Base-by-base conservation (phyloP, 2,113 vertebrate genomes). In the Todiramphus chloris region DNA sequence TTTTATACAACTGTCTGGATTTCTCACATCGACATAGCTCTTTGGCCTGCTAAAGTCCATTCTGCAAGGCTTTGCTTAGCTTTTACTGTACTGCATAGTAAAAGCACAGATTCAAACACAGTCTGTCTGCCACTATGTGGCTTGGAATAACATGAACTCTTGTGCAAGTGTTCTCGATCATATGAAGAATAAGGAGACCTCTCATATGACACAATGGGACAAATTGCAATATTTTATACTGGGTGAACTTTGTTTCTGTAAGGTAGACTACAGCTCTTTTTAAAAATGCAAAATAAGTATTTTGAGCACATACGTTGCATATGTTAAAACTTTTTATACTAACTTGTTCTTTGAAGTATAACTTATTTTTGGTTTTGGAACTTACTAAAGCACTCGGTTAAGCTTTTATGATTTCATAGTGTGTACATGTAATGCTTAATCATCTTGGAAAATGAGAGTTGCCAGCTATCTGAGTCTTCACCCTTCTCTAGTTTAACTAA, bases 311-410 rank as follows among this genome's bases (percentile, higher is more conserved):
- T 94, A 95, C 60, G 96, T 96, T 94, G 84, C 84, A 87, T 92
- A 94, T 75, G 74, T 96, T 97, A 93, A 91, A 79, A 93, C 87
- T 92, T 97, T 97, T 97, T 97, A 94, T 96, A 97, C 85, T 95
- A 93, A 85, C 94, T 84, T 74, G 84, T 87, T 94, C 90, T 67
- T 89, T 83, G 89, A 92, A 91, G 73, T 94, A 55, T 94, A 97
- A 95, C 96, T 97, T 97, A 97, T 97, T 96, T 97, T 94, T 94
- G 69, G 69, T 96, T 92, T 89, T 80, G 66, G 83, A 91, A 87
- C 58, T 89, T 89, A 23, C 56, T 88, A 89, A 85, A 94, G 91
- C 79, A 93, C 81, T 96, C 25, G 2, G 9, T 82, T 94, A 87
- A 55, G 59, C 90, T 94, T 90, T 80, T 89, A 37, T 87, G 72